Evolutionary conservation across 2,797 vertebrate species (phyloP), one percentile per base, ranked within the genome.

Genomic region (Cossypha polioptera): DNA sequence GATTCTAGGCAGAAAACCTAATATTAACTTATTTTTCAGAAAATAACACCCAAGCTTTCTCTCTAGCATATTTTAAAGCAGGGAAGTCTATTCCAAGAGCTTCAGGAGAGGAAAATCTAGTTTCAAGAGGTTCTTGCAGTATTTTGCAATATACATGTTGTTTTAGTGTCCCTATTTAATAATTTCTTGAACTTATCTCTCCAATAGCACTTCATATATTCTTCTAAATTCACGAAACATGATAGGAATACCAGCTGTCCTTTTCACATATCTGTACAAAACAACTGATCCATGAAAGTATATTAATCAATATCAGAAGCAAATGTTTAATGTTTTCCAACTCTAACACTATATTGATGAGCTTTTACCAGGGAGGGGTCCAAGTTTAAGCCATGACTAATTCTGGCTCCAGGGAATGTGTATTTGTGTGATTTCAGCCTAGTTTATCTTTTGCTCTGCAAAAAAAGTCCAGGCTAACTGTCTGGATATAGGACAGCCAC

Each of bases 21-120:
- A 67, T 47, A 74, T 62, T 82, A 85, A 74, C 26, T 95, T 97
- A 53, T 90, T 96, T 96, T 96, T 96, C 65, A 93, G 90, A 91
- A 94, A 95, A 89, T 87, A 80, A 93, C 96, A 92, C 82, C 78
- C 93, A 94, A 71, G 87, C 88, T 94, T 90, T 88, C 93, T 95
- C 89, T 31, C 78, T 75, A 42, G 87, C 18, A 31, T 58, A 42
- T 91, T 95, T 95, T 75, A 76, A 80, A 80, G 79, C 77, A 74
- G 35, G 31, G 33, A 74, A 90, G 74, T 92, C 92, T 95, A 85
- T 85, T 91, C 83, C 17, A 5, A 73, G 94, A 74, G 79, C 94
- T 97, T 96, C 69, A 28, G 45, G 85, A 95, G 89, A 94, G 75
- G 79, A 90, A 66, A 89, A 93, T 67, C 54, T 81, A 45, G 36